Conservation (phyloP, 1,140 invertebrate genomes). For the Schlechtendalia chinensis region DNA sequence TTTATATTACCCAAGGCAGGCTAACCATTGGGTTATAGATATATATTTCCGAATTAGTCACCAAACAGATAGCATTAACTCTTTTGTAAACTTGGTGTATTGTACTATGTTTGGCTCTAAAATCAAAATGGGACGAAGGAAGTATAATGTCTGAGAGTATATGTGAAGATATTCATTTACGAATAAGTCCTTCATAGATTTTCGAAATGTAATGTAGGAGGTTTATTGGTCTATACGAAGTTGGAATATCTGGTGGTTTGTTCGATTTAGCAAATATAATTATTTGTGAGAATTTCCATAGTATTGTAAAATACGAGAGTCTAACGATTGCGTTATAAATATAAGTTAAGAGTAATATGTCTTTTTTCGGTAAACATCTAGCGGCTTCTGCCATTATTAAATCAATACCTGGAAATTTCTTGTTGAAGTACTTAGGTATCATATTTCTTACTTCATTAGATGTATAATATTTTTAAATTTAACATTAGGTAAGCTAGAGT, state of each 20-base stretch:
- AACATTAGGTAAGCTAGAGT: neutral
- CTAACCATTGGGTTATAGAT: too few species aligned
- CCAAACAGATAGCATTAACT: constrained; percentile 1
- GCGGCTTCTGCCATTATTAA: neutral
- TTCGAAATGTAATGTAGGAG: constrained; percentile 53
- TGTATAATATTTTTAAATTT: neutral
- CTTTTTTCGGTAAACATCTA: constrained; percentile 24
- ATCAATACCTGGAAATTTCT: neutral
- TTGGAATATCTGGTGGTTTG: constrained; percentile 48
- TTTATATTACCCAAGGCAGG: too few species aligned
- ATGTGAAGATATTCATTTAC: constrained; percentile 49
- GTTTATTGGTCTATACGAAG: constrained; percentile 55
- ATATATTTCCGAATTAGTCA: too few species aligned
- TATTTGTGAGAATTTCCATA: constrained; percentile 55
- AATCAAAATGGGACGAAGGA: constrained; percentile 44
- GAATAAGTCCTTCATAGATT: constrained; percentile 52
- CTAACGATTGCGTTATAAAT: constrained; percentile 35
- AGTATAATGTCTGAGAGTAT: constrained; percentile 12
- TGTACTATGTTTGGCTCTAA: constrained; percentile 11
- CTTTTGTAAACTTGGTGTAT: constrained; percentile 32
- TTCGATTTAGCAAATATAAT: constrained; percentile 54
- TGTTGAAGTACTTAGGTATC: neutral
- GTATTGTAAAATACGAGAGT: neutral
- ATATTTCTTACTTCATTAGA: constrained; percentile 1
- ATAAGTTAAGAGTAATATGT: constrained; percentile 4